Percentiles rank a stretch among this genome's conserved stretches.
These are phyloP conservation scores for Invenusta paracnida DNA, from an alignment of 2,888 invertebrate genomes.

Conservation along the genomic window DNA sequence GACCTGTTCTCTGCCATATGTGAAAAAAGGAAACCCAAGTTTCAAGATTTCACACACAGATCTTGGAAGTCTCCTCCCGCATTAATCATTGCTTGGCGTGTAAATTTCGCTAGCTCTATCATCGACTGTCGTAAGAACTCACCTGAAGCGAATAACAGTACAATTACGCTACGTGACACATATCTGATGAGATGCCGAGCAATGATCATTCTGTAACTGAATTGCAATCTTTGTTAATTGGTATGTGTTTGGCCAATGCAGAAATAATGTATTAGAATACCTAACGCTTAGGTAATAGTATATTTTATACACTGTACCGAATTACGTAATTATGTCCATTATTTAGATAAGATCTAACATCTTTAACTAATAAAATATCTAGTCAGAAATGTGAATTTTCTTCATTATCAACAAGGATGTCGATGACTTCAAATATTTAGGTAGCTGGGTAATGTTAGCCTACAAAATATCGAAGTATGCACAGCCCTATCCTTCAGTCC, in stretches of 20 bases:
- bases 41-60: conserved; percentile 2
- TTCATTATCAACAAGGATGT: too few species aligned
- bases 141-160: conserved; percentile 7
- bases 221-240: too few species aligned
- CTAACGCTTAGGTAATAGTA: too few species aligned
- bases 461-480: neutral
- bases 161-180: neutral
- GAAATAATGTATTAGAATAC: too few species aligned
- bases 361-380: too few species aligned
- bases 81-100: neutral
- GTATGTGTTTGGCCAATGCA: too few species aligned
- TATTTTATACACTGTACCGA: too few species aligned
- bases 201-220: too few species aligned
- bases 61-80: neutral
- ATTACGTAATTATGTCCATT: too few species aligned
- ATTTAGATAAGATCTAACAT: too few species aligned
- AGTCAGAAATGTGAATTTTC: too few species aligned
- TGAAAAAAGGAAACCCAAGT: neutral
- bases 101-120: conserved; percentile 18
- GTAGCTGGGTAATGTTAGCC: neutral
- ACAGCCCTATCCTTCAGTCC: neutral
- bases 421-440: neutral
- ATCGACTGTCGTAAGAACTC: conserved; percentile 8
- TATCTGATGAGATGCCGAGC: too few species aligned
- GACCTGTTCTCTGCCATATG: conserved; percentile 5